Base-by-base conservation (phyloP, 1,140 invertebrate genomes). In the Trichonephila inaurata region DNA sequence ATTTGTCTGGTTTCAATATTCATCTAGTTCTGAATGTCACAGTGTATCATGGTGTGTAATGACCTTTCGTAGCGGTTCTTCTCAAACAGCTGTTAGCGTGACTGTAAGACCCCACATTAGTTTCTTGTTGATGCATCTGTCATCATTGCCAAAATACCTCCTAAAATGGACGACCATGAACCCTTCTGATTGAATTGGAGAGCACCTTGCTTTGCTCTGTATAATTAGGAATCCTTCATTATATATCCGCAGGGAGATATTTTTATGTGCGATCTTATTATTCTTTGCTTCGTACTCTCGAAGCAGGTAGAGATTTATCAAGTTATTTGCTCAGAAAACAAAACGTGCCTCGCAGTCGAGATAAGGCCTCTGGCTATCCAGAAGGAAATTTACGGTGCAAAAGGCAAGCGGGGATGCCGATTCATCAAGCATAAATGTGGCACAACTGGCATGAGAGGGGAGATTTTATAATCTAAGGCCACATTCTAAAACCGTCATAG, bases 341-440 rank as follows among this genome's bases (percentile, higher is more conserved):
- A 89, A 89, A 93, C 92, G 92, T 93, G 92, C 92, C 58, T 93
- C 33, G 92, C 62, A 93, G 61, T 24, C 51, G 24, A 82, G 62
- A 93, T 88, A 69, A 89, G 58, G 83, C 86, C 66, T 14, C n/a
- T 81, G 24, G 72, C n/a, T 60, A 93, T 62, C 86, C 19, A 12
- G 5, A 16, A 88, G 77, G 61, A 90, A 94, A 94, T 94, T 94
- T 94, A 94, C 93, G 77, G 93, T 94, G 64, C 61, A 77, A 93
- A 94, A 94, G 95, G 98, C 96, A 98, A 98, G 98, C 98, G 96
- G 97, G 98, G 97, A 95, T 40, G 64, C 88, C 64, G 62, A 92
- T 94, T 90, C 88, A 90, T 94, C 93, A 90, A 86, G 24, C 24
- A 94, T 89, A 94, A 90, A 94, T 90, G 61, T 94, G 87, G 81